Base-by-base conservation (phyloP, 2,113 vertebrate species). In the Bostrychus sinensis region DNA sequence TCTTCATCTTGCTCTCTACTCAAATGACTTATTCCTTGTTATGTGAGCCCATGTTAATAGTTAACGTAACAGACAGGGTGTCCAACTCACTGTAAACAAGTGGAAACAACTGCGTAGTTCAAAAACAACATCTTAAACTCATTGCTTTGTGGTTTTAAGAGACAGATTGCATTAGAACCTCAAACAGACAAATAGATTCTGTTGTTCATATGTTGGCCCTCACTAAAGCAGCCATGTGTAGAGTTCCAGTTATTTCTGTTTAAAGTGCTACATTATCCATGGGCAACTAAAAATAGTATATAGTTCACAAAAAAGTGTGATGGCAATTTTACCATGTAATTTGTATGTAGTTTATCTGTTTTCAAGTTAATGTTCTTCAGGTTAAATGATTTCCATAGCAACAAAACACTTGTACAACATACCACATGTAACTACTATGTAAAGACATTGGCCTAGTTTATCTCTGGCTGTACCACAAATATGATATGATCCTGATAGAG, bases 11-110 rank as follows among this genome's bases (percentile, higher is more conserved):
- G 13, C 36, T 19, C 51, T 48, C 32, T 28, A 20, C 26, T 41
- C 37, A 1, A 60, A 13, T 55, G 20, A 42, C 38, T 54, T 37
- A 39, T 59, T 42, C 14, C 43, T 26, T 2, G 45, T 62, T 22
- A 51, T 22, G 46, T 28, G 60, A 70, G 17, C 43, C 22, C 4
- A n/a, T 19, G 17, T 36, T 30, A 16, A 51, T 16, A 53, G 26
- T 30, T 19, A 43, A 10, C n/a, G n/a, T n/a, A n/a, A n/a, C n/a
- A n/a, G n/a, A n/a, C n/a, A n/a, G n/a, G n/a, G n/a, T 20, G 41
- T 10, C 41, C 41, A 30, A 30, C 26, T 17, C 5, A 26, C 46
- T 53, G 23, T 53, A 53, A 53, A 51, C 48, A 28, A 28, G 8
- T 14, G 2, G 19, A 12, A 28, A 5, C 22, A 17, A 9, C 45